phyloP scores from a whole-genome alignment of 2,113 vertebrate species.

The Percina caprodes region DNA sequence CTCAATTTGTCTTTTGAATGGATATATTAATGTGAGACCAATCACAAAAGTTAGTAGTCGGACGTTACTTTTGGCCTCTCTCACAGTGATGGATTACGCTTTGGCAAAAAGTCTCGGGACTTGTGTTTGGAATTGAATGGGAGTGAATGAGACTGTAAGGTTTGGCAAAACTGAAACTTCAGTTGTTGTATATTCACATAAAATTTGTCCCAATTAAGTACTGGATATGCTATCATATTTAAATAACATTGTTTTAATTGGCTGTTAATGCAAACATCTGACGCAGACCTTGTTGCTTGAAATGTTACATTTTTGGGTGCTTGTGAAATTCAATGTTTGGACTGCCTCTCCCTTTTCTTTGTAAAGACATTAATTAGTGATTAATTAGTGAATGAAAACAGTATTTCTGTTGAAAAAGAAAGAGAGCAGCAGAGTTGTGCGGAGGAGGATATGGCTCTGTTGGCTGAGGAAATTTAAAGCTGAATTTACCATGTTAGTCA shows the following conservation, averaged over 20 bases:
- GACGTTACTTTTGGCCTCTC: not conserved
- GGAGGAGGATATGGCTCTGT: not conserved
- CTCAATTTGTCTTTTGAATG: not conserved
- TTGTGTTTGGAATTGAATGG: conserved; percentile 59
- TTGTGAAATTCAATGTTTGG: not conserved
- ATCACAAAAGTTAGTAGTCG: not conserved
- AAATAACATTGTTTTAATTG: no score
- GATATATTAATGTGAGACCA: not conserved
- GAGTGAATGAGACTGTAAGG: conserved; percentile 64
- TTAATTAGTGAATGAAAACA: not conserved
- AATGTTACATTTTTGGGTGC: not conserved
- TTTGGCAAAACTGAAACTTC: conserved; percentile 27
- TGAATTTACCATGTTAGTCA: not conserved
- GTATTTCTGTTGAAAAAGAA: not conserved
- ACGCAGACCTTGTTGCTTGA: not conserved
- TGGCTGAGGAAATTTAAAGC: not conserved
- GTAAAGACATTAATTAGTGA: not conserved
- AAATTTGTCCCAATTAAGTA: conserved; percentile 3
- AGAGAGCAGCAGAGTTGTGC: not conserved
- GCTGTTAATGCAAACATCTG: not conserved
- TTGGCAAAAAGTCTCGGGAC: conserved; percentile 30
- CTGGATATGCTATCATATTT: not conserved
- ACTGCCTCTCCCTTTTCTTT: not conserved
- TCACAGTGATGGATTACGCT: not conserved
- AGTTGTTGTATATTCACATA: conserved; percentile 42